These are phyloP conservation scores for Brachypalpus laphriformis DNA, from an alignment of 2,888 invertebrate species.

Conservation along the genomic window DNA sequence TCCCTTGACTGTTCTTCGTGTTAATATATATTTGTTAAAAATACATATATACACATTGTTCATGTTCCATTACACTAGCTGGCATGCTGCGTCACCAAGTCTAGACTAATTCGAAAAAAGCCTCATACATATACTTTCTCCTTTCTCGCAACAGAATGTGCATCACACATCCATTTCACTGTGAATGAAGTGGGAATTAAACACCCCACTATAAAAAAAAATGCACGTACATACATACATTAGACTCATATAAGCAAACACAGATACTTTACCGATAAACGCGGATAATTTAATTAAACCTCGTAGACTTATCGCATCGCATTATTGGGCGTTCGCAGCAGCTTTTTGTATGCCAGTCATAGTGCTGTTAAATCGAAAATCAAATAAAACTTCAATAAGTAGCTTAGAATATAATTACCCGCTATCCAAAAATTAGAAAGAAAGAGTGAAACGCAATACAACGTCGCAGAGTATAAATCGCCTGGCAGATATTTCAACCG, in stretches of 20 bases:
- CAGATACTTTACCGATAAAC: background rate
- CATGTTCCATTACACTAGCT: slow-evolving; percentile 14
- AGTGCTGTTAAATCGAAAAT: background rate
- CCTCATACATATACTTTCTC: background rate
- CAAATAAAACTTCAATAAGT: slow-evolving; percentile 15
- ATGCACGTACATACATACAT: background rate
- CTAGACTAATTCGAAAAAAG: slow-evolving; percentile 35
- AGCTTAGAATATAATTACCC: slow-evolving; percentile 5
- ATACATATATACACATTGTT: too few relatives aligned
- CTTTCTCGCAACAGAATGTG: background rate
- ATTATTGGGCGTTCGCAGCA: slow-evolving; percentile 23
- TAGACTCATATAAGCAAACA: background rate
- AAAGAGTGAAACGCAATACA: background rate
- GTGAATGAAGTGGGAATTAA: background rate
- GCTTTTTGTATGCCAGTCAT: slow-evolving; percentile 13
- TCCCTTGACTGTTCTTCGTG: slow-evolving; percentile 32
- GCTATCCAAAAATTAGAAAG: background rate
- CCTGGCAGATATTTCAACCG: background rate
- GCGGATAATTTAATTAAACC: background rate
- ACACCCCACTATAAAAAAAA: slow-evolving; percentile 5
- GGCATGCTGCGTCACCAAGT: slow-evolving; percentile 21
- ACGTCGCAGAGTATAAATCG: background rate
- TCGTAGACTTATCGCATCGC: background rate
- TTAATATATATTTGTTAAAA: background rate
- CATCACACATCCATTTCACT: background rate